Conservation (phyloP, 2,113 vertebrate species). For the Lasiurus cinereus region DNA sequence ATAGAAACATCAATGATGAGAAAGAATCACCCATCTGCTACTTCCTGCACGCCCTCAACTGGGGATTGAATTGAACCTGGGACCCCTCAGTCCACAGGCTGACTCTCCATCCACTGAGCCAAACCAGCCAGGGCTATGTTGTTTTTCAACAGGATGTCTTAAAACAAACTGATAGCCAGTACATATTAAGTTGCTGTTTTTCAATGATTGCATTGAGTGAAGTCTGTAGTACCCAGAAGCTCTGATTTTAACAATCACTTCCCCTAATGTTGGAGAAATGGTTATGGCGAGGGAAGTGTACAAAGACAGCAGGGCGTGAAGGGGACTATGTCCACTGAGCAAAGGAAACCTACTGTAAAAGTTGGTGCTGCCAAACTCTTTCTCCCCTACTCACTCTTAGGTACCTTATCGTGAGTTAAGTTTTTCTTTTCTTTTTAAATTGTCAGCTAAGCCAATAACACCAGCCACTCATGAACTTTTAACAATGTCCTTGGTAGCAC, state of each 20-base stretch:
- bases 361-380: background rate
- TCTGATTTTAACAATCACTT: background rate
- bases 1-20: no score
- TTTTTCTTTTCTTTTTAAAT: background rate
- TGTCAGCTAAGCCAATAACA: background rate
- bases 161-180: background rate
- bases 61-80: no score
- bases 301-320: background rate
- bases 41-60: no score
- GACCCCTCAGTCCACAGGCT: no score
- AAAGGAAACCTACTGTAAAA: background rate
- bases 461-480: background rate
- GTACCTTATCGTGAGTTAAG: background rate
- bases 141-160: constrained; percentile 54
- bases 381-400: background rate
- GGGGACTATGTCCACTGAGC: background rate
- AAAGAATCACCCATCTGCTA: no score
- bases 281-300: background rate
- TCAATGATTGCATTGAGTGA: background rate
- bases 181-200: constrained; percentile 27
- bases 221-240: background rate
- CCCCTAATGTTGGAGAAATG: background rate
- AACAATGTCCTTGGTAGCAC: background rate
- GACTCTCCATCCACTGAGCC: no score
- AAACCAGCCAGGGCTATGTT: background rate